Percentiles rank a stretch among this genome's conserved stretches.
These are phyloP conservation scores for Acrocephalus kingi DNA, from an alignment of 2,113 vertebrate species.

Conservation along the genomic window DNA sequence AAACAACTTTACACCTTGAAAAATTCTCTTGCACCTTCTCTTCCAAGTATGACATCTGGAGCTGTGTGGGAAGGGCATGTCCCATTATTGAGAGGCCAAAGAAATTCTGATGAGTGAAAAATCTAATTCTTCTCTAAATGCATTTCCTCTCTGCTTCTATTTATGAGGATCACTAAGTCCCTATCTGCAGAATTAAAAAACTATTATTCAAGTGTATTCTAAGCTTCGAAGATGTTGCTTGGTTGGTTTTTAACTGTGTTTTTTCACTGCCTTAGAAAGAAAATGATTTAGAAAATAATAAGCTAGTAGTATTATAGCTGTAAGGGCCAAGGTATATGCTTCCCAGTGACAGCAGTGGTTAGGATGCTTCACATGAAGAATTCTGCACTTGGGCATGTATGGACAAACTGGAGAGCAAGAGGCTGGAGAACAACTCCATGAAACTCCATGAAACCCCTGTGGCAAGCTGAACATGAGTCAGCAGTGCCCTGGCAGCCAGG, in stretches of 20 bases:
- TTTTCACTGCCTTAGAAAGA: background rate
- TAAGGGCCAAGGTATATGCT: background rate
- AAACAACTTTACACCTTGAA: background rate
- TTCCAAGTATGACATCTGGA: background rate
- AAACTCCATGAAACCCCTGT: no score
- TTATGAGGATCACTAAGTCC: background rate
- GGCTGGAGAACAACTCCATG: background rate
- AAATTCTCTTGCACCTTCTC: background rate
- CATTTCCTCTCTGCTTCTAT: background rate
- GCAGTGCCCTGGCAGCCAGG: background rate
- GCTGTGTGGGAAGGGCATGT: background rate
- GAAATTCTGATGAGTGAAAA: background rate
- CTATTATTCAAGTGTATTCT: background rate
- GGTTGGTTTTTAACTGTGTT: background rate
- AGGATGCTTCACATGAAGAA: background rate
- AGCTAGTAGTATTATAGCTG: background rate
- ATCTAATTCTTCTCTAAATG: background rate
- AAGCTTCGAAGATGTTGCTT: background rate
- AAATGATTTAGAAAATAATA: background rate
- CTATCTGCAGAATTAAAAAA: background rate
- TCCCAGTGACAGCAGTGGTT: background rate
- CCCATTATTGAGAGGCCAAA: background rate
- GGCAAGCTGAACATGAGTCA: rapidly evolving
- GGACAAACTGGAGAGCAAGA: background rate
- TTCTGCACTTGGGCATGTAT: background rate